Conservation (phyloP, 2,888 invertebrate genomes). For the Liopterus haemorrhoidalis region DNA sequence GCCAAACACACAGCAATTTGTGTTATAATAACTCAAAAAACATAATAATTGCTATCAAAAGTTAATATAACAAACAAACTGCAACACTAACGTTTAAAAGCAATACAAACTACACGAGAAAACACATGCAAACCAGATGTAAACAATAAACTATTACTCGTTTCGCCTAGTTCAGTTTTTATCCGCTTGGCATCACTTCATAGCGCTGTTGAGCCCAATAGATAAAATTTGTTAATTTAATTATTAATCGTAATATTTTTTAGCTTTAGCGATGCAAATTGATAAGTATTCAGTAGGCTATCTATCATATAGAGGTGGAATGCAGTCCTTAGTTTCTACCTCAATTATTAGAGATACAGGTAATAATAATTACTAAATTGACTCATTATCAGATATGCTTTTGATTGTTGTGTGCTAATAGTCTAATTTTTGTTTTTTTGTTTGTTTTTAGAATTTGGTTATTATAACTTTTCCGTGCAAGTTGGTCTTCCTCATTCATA, state of each 20-base stretch:
- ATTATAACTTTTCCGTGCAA: constrained; percentile 64
- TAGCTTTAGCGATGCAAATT: constrained; percentile 77
- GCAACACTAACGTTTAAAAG: no score
- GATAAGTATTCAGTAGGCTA: constrained; percentile 86
- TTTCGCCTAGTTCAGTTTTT: no score
- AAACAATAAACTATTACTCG: no score
- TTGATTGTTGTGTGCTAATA: constrained; percentile 3
- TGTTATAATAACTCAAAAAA: background rate
- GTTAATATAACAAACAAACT: no score
- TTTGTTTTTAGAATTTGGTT: constrained; percentile 40
- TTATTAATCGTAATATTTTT: constrained; percentile 30
- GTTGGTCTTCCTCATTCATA: constrained; percentile 79
- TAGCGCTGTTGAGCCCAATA: no score
- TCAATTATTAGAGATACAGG: constrained; percentile 74
- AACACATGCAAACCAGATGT: no score
- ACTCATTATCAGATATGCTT: background rate
- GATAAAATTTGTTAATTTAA: constrained; percentile 8
- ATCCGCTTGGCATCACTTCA: no score
- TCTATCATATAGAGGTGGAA: constrained; percentile 71
- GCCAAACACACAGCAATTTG: no score
- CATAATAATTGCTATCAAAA: constrained; percentile 9
- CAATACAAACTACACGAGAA: no score
- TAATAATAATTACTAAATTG: constrained; percentile 46
- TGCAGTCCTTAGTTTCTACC: constrained; percentile 72
- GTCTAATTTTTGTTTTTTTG: background rate